Conservation (phyloP, 1,140 invertebrate species). For the Hermetia illucens region DNA sequence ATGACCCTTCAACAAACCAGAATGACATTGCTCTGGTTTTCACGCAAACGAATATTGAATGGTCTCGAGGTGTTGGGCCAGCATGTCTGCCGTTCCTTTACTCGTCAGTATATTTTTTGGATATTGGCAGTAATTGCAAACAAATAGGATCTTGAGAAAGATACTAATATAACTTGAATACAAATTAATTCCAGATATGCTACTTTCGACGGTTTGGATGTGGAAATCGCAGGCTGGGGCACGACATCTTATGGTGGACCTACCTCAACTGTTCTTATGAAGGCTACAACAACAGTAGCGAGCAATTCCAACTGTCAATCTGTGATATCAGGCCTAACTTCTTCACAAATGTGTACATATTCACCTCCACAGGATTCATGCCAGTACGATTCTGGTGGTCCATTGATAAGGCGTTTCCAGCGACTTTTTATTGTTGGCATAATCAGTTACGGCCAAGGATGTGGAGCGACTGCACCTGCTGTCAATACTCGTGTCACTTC, state of each 20-base stretch:
- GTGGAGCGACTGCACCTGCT: conserved; percentile 39
- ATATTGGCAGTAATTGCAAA: too few species aligned
- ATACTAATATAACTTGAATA: too few species aligned
- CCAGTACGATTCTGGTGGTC: conserved; percentile 27
- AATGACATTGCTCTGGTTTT: conserved; percentile 3
- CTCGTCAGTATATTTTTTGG: too few species aligned
- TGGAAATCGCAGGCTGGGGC: conserved; percentile 25
- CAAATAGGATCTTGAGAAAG: too few species aligned
- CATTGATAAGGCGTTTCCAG: conserved; percentile 14
- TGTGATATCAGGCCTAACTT: conserved; percentile 7
- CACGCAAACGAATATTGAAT: background rate
- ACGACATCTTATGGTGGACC: conserved; percentile 25
- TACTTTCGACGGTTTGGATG: conserved; percentile 11
- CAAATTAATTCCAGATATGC: background rate
- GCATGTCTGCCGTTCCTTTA: conserved; percentile 1
- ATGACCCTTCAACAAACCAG: background rate
- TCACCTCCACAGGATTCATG: conserved; percentile 22
- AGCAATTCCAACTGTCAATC: background rate
- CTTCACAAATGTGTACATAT: conserved; percentile 22
- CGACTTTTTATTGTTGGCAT: conserved; percentile 38
- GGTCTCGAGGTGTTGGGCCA: background rate
- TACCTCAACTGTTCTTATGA: conserved; percentile 17
- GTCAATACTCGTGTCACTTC: conserved; percentile 52
- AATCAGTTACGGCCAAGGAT: conserved; percentile 47
- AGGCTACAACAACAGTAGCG: conserved; percentile 20